Base-by-base conservation (phyloP, 2,888 invertebrate species). In the Agrochola macilenta region DNA sequence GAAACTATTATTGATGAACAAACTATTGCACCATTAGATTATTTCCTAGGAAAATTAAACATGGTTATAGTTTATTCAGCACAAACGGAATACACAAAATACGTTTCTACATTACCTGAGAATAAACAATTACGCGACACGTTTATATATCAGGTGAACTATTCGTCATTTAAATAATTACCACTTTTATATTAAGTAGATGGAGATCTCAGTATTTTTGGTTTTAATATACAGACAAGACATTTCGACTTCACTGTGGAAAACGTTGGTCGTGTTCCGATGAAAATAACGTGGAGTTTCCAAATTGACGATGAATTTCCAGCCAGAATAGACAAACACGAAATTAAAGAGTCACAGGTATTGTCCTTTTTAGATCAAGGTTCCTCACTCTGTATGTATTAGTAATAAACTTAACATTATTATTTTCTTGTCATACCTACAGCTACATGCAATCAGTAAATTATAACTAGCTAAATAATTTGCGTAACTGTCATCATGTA, bases 1-100 rank as follows among this genome's bases (percentile, higher is more conserved):
- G 94, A 95, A 81, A 81, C 89, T 11, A 60, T 89, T 9, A 86
- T 93, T 12, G 92, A 94, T 12, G 96, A 95, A 79, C 93, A 94
- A 89, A 82, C 82, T 12, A 87, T 92, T 30, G 79, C 88, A 64
- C 75, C 87, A 12, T 69, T 91, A 12, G 92, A 93, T 57, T 79
- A 87, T 58, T 82, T 88, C 46, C 81, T 92, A 68, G 92, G 91
- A n/a, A 75, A 89, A 46, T 92, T 96, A 26, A 91, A 90, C 9
- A 95, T 97, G 78, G 90, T 96, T 23, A 88, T 97, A 5, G 89
- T 97, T 9, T 94, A 97, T 82, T 97, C 96, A 5, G 97, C 96
- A 5, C 91, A 92, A 26, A 97, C 97, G 2, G 97, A 97, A 86
- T 97, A 97, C 84, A 94, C 97, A 0, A 95, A 95, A 86, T 97